Evolutionary conservation across 2,113 vertebrate species (phyloP).

Genomic region (Chamaetylas fuelleborni): DNA sequence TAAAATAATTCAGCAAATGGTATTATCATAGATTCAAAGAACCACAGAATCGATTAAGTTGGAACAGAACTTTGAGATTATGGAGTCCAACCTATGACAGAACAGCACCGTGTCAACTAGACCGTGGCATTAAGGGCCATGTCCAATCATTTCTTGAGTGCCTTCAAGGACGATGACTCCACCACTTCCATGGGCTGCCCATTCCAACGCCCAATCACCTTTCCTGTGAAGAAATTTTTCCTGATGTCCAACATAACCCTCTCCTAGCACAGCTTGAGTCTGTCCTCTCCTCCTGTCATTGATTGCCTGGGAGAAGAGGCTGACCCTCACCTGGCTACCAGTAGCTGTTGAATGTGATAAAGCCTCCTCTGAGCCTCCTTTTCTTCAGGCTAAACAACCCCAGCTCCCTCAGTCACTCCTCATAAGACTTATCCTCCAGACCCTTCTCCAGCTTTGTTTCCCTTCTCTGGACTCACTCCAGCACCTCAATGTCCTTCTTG

Average conservation of each 20-base stretch:
- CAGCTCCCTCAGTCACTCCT: neutral
- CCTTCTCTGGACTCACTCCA: neutral
- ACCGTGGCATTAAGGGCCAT: accelerated
- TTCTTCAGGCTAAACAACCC: neutral
- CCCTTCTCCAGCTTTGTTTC: neutral
- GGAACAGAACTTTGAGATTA: neutral
- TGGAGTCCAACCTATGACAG: accelerated
- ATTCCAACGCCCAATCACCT: neutral
- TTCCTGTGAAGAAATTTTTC: neutral
- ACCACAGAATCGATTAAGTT: neutral
- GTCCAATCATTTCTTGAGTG: neutral
- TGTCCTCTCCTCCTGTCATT: neutral
- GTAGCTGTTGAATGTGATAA: neutral
- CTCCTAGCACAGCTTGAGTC: neutral
- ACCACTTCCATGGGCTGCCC: neutral
- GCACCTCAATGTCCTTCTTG: neutral
- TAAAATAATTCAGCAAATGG: neutral
- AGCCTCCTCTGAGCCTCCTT: neutral
- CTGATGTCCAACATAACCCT: neutral
- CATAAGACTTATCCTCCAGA: neutral
- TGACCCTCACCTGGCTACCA: neutral
- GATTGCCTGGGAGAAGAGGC: neutral
- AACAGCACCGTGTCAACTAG: neutral
- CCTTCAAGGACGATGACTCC: neutral
- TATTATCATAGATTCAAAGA: neutral